Conservation (phyloP, 2,797 vertebrate genomes). For the Myotis vivesi region DNA sequence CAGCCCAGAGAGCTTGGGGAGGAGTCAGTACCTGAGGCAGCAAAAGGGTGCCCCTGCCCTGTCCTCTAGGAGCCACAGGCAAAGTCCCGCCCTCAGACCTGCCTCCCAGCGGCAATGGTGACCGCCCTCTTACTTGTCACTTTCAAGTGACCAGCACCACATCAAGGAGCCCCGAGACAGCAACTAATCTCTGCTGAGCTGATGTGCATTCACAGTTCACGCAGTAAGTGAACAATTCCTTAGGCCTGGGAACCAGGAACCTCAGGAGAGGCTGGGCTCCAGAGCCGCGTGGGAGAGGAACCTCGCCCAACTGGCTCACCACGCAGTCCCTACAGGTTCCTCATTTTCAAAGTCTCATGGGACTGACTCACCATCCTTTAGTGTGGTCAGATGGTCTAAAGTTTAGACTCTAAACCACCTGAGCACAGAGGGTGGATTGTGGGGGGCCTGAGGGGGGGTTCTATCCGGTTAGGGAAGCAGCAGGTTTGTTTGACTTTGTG, state of each 20-base stretch:
- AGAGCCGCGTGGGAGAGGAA: background rate
- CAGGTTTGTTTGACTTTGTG: background rate
- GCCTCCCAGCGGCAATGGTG: background rate
- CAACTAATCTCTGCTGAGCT: background rate
- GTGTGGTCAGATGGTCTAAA: background rate
- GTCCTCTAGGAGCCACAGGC: background rate
- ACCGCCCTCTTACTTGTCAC: background rate
- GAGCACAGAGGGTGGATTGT: background rate
- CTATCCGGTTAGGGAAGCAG: accelerated
- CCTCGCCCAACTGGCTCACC: too few relatives aligned
- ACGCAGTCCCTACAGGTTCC: background rate
- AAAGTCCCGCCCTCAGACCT: accelerated
- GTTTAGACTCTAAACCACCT: too few relatives aligned
- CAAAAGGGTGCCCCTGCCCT: background rate
- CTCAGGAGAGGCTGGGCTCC: accelerated
- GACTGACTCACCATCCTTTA: background rate
- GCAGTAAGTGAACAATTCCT: background rate
- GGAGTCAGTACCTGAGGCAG: accelerated
- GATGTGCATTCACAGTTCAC: background rate
- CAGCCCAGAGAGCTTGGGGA: accelerated
- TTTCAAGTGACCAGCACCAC: background rate
- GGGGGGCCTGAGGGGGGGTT: too few relatives aligned
- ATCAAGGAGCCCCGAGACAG: background rate
- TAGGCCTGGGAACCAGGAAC: accelerated
- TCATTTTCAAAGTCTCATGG: background rate